Evolutionary conservation across 2,888 invertebrate genomes (phyloP).

Genomic region (Laothoe populi): DNA sequence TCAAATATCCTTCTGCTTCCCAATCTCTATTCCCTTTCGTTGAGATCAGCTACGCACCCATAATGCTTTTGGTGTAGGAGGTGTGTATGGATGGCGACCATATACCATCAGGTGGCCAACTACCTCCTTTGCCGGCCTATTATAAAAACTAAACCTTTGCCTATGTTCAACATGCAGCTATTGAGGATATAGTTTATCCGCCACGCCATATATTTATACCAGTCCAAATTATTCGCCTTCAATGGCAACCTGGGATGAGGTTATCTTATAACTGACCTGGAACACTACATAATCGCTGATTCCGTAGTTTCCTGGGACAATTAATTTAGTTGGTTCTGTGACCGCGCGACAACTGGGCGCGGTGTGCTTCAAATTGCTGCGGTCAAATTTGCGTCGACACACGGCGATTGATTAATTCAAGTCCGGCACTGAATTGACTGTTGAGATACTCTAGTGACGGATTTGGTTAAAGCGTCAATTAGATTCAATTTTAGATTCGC

Average conservation of each 20-base stretch:
- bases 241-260: neutral
- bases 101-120: no score
- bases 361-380: constrained; percentile 44
- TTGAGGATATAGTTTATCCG: neutral
- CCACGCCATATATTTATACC: neutral
- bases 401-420: constrained; percentile 46
- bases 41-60: no score
- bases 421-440: constrained; percentile 29
- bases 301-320: constrained; percentile 46
- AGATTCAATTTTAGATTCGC: constrained; percentile 20
- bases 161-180: neutral
- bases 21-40: no score
- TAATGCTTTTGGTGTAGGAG: no score
- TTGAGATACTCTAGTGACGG: constrained; percentile 26
- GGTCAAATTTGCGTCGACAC: constrained; percentile 43
- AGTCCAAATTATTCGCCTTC: neutral
- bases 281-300: constrained; percentile 52
- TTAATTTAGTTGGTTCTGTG: constrained; percentile 50
- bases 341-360: constrained; percentile 47
- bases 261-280: neutral
- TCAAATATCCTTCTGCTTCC: no score
- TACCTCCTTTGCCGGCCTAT: no score
- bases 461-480: constrained; percentile 20
- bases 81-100: no score
- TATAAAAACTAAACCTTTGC: no score